Evolutionary conservation across 2,113 vertebrate species (phyloP).

Genomic region (Python bivittatus): DNA sequence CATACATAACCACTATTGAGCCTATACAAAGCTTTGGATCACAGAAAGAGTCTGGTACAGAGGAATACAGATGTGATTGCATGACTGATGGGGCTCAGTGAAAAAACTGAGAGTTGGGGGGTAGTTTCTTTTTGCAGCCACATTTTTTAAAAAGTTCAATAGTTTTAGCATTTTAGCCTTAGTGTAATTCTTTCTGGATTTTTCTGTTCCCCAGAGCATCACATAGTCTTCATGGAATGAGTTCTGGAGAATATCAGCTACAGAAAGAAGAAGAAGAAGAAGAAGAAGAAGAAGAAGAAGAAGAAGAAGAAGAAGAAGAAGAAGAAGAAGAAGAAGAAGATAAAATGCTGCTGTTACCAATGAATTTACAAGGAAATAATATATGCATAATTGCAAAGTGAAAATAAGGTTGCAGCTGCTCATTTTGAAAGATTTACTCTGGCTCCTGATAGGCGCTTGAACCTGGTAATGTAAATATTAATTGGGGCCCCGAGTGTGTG

Average conservation of each 20-base stretch:
- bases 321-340: not conserved
- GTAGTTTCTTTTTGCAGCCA: not conserved
- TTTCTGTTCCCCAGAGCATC: not conserved
- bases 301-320: no score
- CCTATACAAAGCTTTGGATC: not conserved
- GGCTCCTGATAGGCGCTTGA: not conserved
- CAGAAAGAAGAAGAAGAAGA: no score
- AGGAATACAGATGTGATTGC: slow-evolving; percentile 6
- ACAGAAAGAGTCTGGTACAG: not conserved
- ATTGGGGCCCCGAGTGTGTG: not conserved
- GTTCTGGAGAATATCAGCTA: not conserved
- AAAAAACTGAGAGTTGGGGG: not conserved
- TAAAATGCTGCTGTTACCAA: not conserved
- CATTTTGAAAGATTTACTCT: slow-evolving; percentile 4
- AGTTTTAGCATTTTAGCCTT: not conserved
- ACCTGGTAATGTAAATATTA: not conserved
- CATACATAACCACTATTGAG: not conserved
- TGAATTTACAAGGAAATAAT: slow-evolving; percentile 5
- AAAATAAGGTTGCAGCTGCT: not conserved
- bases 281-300: no score
- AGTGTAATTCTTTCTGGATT: not conserved
- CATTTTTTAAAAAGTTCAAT: not conserved
- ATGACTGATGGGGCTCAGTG: not conserved
- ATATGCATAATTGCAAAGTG: not conserved
- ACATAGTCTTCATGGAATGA: not conserved